A percentile compares a stretch with the other conserved stretches of the same genome.
Evolutionary conservation across 2,113 vertebrate species (phyloP).

Genomic region (Pteropus alecto): DNA sequence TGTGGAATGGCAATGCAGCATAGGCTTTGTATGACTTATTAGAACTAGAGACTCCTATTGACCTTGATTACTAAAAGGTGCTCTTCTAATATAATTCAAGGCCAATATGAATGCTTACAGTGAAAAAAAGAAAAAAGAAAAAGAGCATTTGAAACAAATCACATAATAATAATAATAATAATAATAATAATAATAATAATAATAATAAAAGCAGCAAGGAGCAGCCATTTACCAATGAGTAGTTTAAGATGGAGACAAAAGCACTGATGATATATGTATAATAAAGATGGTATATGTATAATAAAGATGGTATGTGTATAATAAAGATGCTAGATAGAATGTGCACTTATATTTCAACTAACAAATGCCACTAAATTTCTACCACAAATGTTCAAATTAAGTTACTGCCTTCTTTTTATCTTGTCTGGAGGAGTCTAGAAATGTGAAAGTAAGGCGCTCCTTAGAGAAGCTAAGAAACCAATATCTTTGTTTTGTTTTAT

Average conservation of each 20-base stretch:
- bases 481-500: too few relatives aligned
- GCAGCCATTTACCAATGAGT: not conserved
- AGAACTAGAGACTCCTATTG: not conserved
- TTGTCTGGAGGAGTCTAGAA: not conserved
- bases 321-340: not conserved
- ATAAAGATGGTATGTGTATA: not conserved
- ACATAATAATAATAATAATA: too few relatives aligned
- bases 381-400: not conserved
- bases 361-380: not conserved
- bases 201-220: not conserved
- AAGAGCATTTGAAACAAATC: not conserved
- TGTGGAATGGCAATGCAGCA: not conserved
- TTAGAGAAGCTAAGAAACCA: not conserved
- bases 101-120: not conserved
- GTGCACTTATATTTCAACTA: not conserved
- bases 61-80: not conserved
- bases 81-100: not conserved
- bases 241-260: not conserved
- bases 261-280: not conserved
- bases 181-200: too few relatives aligned
- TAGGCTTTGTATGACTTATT: conserved; percentile 13
- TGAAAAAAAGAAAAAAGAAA: not conserved
- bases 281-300: not conserved
- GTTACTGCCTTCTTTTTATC: not conserved
- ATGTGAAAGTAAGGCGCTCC: not conserved